phyloP scores from a whole-genome alignment of 2,113 vertebrate species.

The Acrocephalus arundinaceus region DNA sequence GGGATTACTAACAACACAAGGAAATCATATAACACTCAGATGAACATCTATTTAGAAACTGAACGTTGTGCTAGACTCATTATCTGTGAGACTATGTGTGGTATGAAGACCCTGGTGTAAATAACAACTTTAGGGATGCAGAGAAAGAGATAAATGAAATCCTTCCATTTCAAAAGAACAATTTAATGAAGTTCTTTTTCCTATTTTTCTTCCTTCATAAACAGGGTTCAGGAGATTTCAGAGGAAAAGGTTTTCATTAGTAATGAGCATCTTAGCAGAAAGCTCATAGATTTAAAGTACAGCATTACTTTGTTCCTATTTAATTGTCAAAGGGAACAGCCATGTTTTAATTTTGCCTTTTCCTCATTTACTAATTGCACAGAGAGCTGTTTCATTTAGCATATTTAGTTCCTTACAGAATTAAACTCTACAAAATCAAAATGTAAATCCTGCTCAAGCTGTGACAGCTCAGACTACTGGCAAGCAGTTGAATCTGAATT shows the following conservation, averaged over 20 bases:
- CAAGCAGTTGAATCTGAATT: neutral
- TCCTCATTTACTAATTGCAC: slow-evolving; percentile 4
- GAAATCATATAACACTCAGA: slow-evolving; percentile 1
- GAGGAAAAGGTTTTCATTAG: neutral
- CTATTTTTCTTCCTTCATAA: neutral
- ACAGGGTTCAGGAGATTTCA: neutral
- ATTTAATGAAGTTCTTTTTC: neutral
- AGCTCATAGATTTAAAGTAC: neutral
- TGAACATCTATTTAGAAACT: slow-evolving; percentile 2
- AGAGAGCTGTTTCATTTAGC: neutral
- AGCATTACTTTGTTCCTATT: neutral
- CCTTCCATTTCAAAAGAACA: neutral
- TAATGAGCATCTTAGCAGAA: neutral
- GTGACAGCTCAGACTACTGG: neutral
- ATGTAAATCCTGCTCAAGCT: neutral
- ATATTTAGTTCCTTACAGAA: neutral
- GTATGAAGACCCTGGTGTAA: neutral
- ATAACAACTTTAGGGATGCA: neutral
- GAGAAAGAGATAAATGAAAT: slow-evolving; percentile 10
- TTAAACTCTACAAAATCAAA: neutral
- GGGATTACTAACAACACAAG: neutral
- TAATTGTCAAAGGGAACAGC: neutral
- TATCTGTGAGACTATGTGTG: neutral
- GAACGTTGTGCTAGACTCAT: neutral
- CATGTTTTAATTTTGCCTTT: slow-evolving; percentile 3